Evolutionary conservation across 2,797 vertebrate species (phyloP).

Genomic region (Vipera latastei): DNA sequence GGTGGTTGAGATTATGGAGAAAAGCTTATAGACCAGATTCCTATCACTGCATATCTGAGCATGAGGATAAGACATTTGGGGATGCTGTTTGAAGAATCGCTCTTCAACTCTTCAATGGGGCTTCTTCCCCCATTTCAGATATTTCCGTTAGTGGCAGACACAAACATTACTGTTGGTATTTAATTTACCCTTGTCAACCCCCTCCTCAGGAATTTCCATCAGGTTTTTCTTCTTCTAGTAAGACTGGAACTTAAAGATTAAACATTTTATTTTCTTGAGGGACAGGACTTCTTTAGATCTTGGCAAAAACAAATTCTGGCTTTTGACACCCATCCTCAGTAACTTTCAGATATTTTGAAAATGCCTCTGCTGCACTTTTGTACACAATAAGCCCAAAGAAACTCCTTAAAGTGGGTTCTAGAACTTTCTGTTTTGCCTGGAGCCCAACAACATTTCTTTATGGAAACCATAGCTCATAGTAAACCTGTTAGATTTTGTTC

Average conservation of each 20-base stretch:
- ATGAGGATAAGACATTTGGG: background rate
- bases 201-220: background rate
- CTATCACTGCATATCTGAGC: background rate
- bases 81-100: background rate
- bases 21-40: background rate
- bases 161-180: background rate
- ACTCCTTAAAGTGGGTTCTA: background rate
- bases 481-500: background rate
- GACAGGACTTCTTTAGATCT: background rate
- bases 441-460: background rate
- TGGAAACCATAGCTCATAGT: background rate
- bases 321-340: background rate
- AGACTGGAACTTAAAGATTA: background rate
- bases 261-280: background rate
- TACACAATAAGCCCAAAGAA: background rate
- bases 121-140: background rate
- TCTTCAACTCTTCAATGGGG: background rate
- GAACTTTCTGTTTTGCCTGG: background rate
- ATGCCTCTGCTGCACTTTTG: background rate
- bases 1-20: background rate
- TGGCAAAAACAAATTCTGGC: background rate
- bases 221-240: background rate
- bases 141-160: background rate
- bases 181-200: background rate
- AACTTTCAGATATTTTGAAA: background rate